Base-by-base conservation (phyloP, 2,113 vertebrate species). In the Pterocles orientalis region DNA sequence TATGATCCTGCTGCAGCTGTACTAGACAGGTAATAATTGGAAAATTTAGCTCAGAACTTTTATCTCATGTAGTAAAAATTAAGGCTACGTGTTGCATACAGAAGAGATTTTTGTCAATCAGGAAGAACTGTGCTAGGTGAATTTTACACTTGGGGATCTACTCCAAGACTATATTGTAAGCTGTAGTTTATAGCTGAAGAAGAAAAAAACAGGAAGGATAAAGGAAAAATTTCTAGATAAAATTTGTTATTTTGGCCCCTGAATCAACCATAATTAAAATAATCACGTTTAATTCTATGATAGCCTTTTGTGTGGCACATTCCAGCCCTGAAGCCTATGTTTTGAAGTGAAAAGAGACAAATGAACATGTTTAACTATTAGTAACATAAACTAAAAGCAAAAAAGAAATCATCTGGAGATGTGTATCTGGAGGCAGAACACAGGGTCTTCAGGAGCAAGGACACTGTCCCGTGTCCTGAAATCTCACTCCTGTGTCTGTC, bases 21-120 rank as follows among this genome's bases (percentile, higher is more conserved):
- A 96, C 85, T 85, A 97, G 96, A 94, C 93, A 96, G 94, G 96
- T 96, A 96, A 95, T 97, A 97, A 97, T 94, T 97, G 94, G 96
- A 97, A 97, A 97, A 94, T 96, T 95, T 97, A 96, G 90, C n/a
- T 75, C 70, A 29, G 70, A 86, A 25, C 71, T 70, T 97, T 97
- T 97, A 96, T 97, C 93, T 97, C 83, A 86, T 88, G 54, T 48
- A 85, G 73, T 97, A 93, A 95, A 95, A 95, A 80, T 61, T 86
- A 87, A 82, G 80, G 75, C 90, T 96, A 86, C 94, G 84, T 81
- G 75, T 31, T 68, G 85, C 75, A 72, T 92, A 58, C 71, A 48
- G 87, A 97, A 75, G 68, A 87, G 71, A 45, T 95, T 92, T 92
- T 80, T 88, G 86, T 93, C 91, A 93, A 96, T 79, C 81, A 78